phyloP scores from a whole-genome alignment of 2,888 invertebrate species.

The Platynereis dumerilii region DNA sequence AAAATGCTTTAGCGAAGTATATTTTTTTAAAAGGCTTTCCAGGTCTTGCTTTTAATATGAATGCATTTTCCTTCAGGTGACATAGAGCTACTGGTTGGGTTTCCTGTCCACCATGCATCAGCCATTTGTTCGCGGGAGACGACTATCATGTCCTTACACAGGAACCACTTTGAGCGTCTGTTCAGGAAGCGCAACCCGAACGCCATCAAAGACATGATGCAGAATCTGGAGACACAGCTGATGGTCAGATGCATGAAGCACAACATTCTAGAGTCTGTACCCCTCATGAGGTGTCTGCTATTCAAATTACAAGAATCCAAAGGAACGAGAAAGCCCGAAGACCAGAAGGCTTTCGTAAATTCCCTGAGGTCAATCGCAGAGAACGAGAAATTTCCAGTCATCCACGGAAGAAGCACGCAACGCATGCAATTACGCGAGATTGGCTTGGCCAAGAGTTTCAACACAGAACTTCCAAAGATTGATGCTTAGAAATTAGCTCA shows the following conservation, averaged over 20 bases:
- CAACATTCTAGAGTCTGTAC: conserved; percentile 30
- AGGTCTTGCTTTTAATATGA: too few relatives aligned
- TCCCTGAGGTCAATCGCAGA: not conserved
- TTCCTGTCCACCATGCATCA: conserved; percentile 30
- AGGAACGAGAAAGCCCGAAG: conserved; percentile 14
- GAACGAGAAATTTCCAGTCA: too few relatives aligned
- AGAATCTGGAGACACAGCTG: conserved; percentile 30
- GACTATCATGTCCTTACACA: conserved; percentile 28
- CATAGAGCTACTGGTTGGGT: conserved; percentile 29
- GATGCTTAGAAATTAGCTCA: too few relatives aligned
- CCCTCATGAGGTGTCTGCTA: conserved; percentile 30
- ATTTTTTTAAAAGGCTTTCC: too few relatives aligned
- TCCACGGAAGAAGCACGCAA: too few relatives aligned
- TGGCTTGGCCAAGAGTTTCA: too few relatives aligned
- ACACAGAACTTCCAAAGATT: too few relatives aligned
- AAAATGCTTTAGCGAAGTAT: too few relatives aligned
- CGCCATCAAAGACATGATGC: conserved; percentile 18
- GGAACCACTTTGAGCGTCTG: conserved; percentile 34
- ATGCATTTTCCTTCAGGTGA: conserved; percentile 31
- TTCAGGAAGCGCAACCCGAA: conserved; percentile 23
- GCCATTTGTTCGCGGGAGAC: conserved; percentile 35
- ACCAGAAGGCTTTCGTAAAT: conserved; percentile 19
- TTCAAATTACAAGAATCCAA: conserved; percentile 29
- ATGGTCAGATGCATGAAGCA: conserved; percentile 28
- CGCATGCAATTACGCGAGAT: too few relatives aligned